These are phyloP conservation scores for Aphaenogaster floridana DNA, from an alignment of 1,140 invertebrate species.

Conservation along the genomic window DNA sequence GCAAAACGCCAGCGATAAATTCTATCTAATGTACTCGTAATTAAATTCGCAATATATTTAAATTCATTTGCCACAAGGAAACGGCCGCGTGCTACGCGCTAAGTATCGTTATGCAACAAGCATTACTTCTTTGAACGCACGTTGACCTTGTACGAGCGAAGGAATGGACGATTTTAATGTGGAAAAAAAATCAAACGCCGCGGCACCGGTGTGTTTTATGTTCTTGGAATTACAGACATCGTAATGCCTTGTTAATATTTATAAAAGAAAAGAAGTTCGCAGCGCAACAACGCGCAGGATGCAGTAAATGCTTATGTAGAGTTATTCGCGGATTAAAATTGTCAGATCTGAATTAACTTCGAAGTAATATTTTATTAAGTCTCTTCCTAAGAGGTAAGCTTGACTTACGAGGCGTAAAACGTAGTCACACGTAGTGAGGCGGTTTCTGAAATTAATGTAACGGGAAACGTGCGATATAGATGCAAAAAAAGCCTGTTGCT, in stretches of 20 bases:
- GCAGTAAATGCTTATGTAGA: not conserved
- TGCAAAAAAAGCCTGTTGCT: not conserved
- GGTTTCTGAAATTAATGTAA: not conserved
- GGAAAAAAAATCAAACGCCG: not conserved
- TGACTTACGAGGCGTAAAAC: not conserved
- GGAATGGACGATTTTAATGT: not conserved
- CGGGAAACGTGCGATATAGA: not conserved
- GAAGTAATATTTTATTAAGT: not conserved
- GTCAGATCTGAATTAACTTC: not conserved
- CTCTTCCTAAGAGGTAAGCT: not conserved
- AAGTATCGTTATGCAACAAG: not conserved
- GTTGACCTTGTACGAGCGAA: not conserved
- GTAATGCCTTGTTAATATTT: slow-evolving; percentile 17
- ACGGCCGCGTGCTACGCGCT: not conserved
- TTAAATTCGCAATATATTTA: slow-evolving; percentile 35
- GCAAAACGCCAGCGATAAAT: slow-evolving; percentile 49
- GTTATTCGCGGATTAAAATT: not conserved
- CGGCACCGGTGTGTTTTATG: not conserved
- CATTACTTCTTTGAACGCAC: not conserved
- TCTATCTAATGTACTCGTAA: slow-evolving; percentile 28
- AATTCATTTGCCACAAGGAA: slow-evolving; percentile 32
- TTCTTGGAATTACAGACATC: not conserved
- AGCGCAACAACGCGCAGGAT: not conserved
- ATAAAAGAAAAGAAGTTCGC: slow-evolving; percentile 12
- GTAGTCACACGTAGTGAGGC: too few species aligned